A percentile compares a stretch with the other conserved stretches of the same genome.
phyloP scores from a whole-genome alignment of 1,140 invertebrate genomes.

The Drosophila melanica region DNA sequence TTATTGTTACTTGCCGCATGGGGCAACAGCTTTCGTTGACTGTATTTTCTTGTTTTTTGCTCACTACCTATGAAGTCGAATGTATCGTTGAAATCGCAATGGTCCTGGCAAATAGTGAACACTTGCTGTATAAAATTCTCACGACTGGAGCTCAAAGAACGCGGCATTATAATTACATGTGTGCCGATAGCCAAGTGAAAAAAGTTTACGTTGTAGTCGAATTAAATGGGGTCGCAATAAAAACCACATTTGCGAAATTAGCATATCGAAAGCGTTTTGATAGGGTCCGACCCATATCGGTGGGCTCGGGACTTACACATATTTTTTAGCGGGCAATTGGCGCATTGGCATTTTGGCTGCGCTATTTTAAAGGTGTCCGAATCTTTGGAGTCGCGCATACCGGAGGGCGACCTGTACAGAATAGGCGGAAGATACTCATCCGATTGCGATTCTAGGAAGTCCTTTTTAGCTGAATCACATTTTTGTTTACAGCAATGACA shows the following conservation, averaged over 20 bases:
- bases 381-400: slow-evolving; percentile 33
- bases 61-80: slow-evolving; percentile 73
- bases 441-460: slow-evolving; percentile 40
- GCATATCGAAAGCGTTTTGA: slow-evolving; percentile 71
- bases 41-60: background rate
- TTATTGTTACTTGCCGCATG: background rate
- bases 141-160: slow-evolving; percentile 48
- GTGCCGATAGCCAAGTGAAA: background rate
- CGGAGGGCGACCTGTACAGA: slow-evolving; percentile 34
- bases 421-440: slow-evolving; percentile 39
- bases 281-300: slow-evolving; percentile 40
- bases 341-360: slow-evolving; percentile 64
- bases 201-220: slow-evolving; percentile 1
- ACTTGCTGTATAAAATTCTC: slow-evolving; percentile 63
- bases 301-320: slow-evolving; percentile 65
- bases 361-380: slow-evolving; percentile 44
- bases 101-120: slow-evolving; percentile 66
- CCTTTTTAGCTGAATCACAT: slow-evolving; percentile 30
- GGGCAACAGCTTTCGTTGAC: too few species aligned
- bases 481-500: slow-evolving; percentile 56
- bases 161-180: slow-evolving; percentile 47
- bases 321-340: slow-evolving; percentile 77
- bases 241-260: slow-evolving; percentile 51
- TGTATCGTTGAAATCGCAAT: slow-evolving; percentile 62
- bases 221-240: slow-evolving; percentile 4